Percentiles rank a stretch among this genome's conserved stretches.
These are phyloP conservation scores for Cyanoramphus novaezelandiae DNA, from an alignment of 2,113 vertebrate genomes.

Conservation along the genomic window DNA sequence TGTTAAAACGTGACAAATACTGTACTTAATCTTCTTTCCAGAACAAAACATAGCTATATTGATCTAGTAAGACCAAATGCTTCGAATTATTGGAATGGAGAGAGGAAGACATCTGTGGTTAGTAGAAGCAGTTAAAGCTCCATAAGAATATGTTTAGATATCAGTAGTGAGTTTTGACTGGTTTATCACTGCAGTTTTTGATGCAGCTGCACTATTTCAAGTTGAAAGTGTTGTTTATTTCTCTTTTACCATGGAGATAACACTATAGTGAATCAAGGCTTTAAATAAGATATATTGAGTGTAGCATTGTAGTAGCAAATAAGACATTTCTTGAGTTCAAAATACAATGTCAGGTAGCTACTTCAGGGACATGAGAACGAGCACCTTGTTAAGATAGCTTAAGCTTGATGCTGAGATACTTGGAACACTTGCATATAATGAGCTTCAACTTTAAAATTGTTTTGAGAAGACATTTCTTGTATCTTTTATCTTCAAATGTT, in stretches of 20 bases:
- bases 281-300: not conserved
- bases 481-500: not conserved
- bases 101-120: slow-evolving; percentile 60
- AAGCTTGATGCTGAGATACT: not conserved
- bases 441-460: not conserved
- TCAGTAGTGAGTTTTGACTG: slow-evolving; percentile 6
- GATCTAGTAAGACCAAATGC: slow-evolving; percentile 63
- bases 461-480: not conserved
- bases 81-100: slow-evolving; percentile 51
- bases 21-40: slow-evolving; percentile 65
- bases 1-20: slow-evolving; percentile 39
- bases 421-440: not conserved
- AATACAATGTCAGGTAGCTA: not conserved
- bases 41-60: slow-evolving; percentile 63
- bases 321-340: not conserved
- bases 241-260: not conserved
- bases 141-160: slow-evolving; percentile 12
- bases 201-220: not conserved
- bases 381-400: not conserved
- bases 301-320: not conserved
- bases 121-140: slow-evolving; percentile 58
- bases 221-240: not conserved
- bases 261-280: not conserved
- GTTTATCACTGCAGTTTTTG: not conserved
- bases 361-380: not conserved